phyloP scores from a whole-genome alignment of 2,113 vertebrate species.

The Anoura caudifer region DNA sequence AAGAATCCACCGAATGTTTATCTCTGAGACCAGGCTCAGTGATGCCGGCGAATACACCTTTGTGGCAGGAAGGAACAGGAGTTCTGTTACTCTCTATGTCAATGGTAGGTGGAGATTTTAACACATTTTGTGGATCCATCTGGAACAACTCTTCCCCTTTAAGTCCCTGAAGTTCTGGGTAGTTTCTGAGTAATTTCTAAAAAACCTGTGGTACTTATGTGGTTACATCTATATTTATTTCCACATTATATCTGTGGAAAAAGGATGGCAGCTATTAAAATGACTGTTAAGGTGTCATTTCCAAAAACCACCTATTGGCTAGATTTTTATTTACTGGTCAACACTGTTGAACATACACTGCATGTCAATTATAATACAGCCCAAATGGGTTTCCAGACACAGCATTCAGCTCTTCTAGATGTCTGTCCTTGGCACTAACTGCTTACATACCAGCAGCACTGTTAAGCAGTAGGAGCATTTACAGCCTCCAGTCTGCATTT shows the following conservation, averaged over 20 bases:
- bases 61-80: slow-evolving; percentile 92
- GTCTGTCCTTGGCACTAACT: not conserved
- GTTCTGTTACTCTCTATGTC: slow-evolving; percentile 88
- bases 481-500: not conserved
- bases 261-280: not conserved
- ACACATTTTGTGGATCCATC: not conserved
- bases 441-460: not conserved
- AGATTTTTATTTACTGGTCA: not conserved
- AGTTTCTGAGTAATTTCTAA: not conserved
- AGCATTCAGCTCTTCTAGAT: not conserved
- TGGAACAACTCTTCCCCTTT: not conserved
- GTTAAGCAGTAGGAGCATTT: not conserved
- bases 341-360: not conserved
- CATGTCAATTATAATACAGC: not conserved
- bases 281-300: not conserved
- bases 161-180: not conserved
- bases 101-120: slow-evolving; percentile 79
- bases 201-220: not conserved
- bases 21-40: slow-evolving; percentile 91
- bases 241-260: not conserved
- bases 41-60: slow-evolving; percentile 96
- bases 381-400: not conserved
- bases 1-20: slow-evolving; percentile 93
- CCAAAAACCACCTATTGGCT: not conserved
- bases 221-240: not conserved